Evolutionary conservation across 30 jellyfish, hydroid and myxozoan genomes (phyloP), one percentile per base, ranked within the genome.

Genomic region (Cassiopea andromeda): DNA sequence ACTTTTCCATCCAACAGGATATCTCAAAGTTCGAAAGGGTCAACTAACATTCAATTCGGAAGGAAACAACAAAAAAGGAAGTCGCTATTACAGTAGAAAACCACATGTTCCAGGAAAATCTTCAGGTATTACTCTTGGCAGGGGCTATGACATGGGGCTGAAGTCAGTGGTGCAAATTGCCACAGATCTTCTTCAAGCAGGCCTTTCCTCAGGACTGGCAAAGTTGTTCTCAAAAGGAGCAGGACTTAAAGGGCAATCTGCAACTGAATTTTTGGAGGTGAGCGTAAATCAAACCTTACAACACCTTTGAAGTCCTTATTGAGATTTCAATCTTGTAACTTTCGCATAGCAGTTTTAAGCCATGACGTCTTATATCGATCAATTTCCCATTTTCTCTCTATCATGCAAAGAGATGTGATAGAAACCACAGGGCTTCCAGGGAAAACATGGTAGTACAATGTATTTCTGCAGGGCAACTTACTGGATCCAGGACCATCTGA

Each of bases 41-140:
- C 97, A 91, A 64, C 45, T 84, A 44, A 91, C 94, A 48, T 91
- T 91, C 77, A 73, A 91, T 73, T 84, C 94, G 18, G 97, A 91
- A 70, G 97, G 97, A 54, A 91, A 91, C 49, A 71, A 91, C 79
- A 84, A 83, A 80, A 76, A 85, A 59, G 84, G 61, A 50, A 84
- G 97, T 79, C 81, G 78, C 16, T 84, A 64, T 72, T 91, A 66
- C 80, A 91, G 97, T 73, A 71, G 97, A 43, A 85, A 84, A 69
- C 86, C 92, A 1, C 94, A 84, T 73, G 97, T 91, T 50, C 97
- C 97, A 44, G 79, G 87, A 8, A 66, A 18, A 48, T 76, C 89
- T 87, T 91, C 97, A 1, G 97, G 97, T 64, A 84, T 91, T n/a
- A 91, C 97, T 16, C 10, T 91, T 16, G 97, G 97, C 44, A 69